Conservation (phyloP, 2,888 invertebrate genomes). For the Pyralis farinalis region DNA sequence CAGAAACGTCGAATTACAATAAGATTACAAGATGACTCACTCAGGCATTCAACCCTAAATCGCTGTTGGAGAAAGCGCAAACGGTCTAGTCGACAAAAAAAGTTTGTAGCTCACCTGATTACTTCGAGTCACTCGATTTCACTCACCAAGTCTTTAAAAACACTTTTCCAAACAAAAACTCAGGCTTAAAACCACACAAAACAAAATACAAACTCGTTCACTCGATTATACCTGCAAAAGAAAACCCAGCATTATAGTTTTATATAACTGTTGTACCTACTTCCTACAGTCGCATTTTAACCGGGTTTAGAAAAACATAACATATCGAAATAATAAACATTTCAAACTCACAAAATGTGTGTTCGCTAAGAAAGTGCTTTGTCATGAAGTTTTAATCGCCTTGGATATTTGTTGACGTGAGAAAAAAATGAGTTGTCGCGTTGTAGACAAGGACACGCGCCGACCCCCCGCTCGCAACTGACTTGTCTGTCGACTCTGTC, state of each 20-base stretch:
- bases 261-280: constrained; percentile 60
- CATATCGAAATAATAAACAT: constrained; percentile 12
- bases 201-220: constrained; percentile 31
- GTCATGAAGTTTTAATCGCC: constrained; percentile 29
- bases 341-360: constrained; percentile 20
- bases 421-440: constrained; percentile 14
- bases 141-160: constrained; percentile 39
- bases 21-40: constrained; percentile 20
- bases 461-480: constrained; percentile 43
- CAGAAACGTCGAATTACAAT: constrained; percentile 11
- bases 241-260: constrained; percentile 47
- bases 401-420: constrained; percentile 26
- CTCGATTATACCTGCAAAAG: constrained; percentile 44
- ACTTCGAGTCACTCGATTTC: constrained; percentile 39
- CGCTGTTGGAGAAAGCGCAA: constrained; percentile 36
- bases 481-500: too few relatives aligned
- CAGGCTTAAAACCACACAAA: constrained; percentile 42
- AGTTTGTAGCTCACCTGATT: constrained; percentile 47
- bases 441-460: constrained; percentile 30
- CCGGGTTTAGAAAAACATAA: constrained; percentile 33
- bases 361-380: constrained; percentile 13
- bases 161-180: constrained; percentile 40
- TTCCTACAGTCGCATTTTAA: constrained; percentile 40
- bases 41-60: constrained; percentile 36
- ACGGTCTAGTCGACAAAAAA: constrained; percentile 34